Conservation (phyloP, 2,797 vertebrate genomes). For the Esox lucius region DNA sequence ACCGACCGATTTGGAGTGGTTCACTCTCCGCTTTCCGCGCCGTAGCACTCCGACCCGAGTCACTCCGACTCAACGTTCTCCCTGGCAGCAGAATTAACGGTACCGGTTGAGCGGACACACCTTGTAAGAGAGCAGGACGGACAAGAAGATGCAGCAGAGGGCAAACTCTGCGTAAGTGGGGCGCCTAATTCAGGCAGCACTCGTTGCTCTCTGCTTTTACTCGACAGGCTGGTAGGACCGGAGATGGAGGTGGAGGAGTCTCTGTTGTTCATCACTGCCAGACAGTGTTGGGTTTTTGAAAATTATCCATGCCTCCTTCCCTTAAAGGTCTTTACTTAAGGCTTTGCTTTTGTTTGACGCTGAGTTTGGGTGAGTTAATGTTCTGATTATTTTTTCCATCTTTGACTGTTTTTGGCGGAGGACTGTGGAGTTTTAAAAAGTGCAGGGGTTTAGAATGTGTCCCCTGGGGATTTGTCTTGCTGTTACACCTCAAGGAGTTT, state of each 20-base stretch:
- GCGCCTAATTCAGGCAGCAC: slow-evolving; percentile 30
- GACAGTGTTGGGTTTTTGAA: not conserved
- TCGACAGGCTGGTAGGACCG: slow-evolving; percentile 4
- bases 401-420: not conserved
- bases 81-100: slow-evolving; percentile 33
- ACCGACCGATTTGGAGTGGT: slow-evolving; percentile 54
- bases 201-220: not conserved
- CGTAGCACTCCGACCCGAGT: slow-evolving; percentile 33
- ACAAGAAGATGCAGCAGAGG: slow-evolving; percentile 76
- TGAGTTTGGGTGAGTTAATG: slow-evolving; percentile 4
- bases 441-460: not conserved
- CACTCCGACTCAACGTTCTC: slow-evolving; percentile 30
- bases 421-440: not conserved
- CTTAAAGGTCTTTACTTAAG: not conserved
- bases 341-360: not conserved
- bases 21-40: slow-evolving; percentile 42
- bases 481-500: not conserved
- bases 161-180: slow-evolving; percentile 76
- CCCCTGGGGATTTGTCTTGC: not conserved
- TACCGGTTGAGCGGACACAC: slow-evolving; percentile 51
- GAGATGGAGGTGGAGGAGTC: slow-evolving; percentile 3
- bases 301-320: too few relatives aligned
- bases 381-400: not conserved
- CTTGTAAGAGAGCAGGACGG: slow-evolving; percentile 60
- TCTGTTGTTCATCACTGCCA: not conserved